A percentile compares a stretch with the other conserved stretches of the same genome.
Conservation (phyloP, 2,888 invertebrate species). For the Acheta domesticus region DNA sequence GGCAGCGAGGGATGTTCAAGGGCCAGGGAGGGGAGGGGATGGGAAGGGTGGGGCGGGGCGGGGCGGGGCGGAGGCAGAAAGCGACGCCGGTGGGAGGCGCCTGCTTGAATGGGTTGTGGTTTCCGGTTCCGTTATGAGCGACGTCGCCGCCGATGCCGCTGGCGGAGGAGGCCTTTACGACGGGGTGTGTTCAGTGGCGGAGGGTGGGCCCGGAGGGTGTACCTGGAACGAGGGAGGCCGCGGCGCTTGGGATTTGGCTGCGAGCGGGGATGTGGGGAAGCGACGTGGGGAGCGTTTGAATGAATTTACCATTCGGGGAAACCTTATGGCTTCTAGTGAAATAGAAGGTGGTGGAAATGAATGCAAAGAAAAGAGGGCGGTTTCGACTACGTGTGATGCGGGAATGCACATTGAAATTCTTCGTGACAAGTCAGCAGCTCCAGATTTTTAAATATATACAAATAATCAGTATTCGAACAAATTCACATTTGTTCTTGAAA, state of each 20-base stretch:
- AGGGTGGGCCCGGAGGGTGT: not conserved
- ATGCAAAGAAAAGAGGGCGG: no score
- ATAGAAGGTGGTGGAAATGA: no score
- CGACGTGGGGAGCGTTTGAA: not conserved
- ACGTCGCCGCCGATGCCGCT: not conserved
- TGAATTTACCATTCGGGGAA: not conserved
- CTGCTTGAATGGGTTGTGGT: constrained; percentile 7
- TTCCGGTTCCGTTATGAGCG: constrained; percentile 18
- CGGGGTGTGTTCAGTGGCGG: not conserved
- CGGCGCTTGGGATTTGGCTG: not conserved
- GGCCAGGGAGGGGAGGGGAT: not conserved
- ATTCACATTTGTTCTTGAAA: no score
- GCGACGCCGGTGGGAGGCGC: not conserved
- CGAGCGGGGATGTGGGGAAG: not conserved
- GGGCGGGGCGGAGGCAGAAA: not conserved
- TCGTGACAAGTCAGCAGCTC: no score
- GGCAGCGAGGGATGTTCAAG: not conserved
- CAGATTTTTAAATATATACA: no score
- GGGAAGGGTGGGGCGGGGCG: not conserved
- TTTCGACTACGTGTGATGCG: no score
- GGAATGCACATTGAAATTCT: no score
- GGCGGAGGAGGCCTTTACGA: not conserved
- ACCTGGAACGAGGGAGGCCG: not conserved
- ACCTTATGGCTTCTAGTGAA: not conserved
- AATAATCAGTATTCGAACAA: no score